Evolutionary conservation across 2,888 invertebrate genomes (phyloP).

Genomic region (Anthrax anthrax): DNA sequence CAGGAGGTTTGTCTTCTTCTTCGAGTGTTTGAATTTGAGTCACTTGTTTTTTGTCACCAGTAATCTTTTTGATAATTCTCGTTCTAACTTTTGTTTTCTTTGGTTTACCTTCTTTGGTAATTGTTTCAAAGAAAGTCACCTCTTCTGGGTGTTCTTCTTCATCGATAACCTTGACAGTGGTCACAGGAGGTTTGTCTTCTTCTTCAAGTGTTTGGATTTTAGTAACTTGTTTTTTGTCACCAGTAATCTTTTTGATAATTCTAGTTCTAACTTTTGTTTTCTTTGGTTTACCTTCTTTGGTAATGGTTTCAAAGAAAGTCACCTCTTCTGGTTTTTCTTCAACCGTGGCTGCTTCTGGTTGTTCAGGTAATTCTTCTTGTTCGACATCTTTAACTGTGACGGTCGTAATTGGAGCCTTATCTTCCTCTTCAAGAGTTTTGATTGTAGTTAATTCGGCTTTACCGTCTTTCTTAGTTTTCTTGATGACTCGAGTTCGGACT

Average conservation of each 20-base stretch:
- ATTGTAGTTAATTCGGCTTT: conserved; percentile 24
- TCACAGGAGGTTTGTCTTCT: conserved; percentile 22
- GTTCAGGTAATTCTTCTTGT: conserved; percentile 14
- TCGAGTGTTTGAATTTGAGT: conserved; percentile 20
- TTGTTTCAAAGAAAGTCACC: conserved; percentile 14
- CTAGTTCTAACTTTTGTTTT: conserved; percentile 17
- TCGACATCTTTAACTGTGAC: conserved; percentile 19
- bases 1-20: conserved; percentile 21
- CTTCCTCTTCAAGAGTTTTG: conserved; percentile 21
- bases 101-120: conserved; percentile 18
- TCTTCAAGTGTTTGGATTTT: conserved; percentile 25
- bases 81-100: conserved; percentile 23
- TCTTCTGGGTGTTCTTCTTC: conserved; percentile 24
- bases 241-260: conserved; percentile 15
- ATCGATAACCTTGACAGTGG: conserved; percentile 16
- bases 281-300: conserved; percentile 14
- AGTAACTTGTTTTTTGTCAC: conserved; percentile 21
- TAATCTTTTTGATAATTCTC: conserved; percentile 10
- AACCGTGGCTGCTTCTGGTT: conserved; percentile 8
- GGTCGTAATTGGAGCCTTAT: conserved; percentile 22
- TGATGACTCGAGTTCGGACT: conserved; percentile 28
- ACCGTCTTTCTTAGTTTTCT: conserved; percentile 8
- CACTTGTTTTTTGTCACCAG: conserved; percentile 14
- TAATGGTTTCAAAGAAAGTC: conserved; percentile 28
- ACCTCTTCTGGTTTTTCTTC: conserved; percentile 17